Conservation (phyloP, 2,113 vertebrate species). For the Nerophis lumbriciformis region DNA sequence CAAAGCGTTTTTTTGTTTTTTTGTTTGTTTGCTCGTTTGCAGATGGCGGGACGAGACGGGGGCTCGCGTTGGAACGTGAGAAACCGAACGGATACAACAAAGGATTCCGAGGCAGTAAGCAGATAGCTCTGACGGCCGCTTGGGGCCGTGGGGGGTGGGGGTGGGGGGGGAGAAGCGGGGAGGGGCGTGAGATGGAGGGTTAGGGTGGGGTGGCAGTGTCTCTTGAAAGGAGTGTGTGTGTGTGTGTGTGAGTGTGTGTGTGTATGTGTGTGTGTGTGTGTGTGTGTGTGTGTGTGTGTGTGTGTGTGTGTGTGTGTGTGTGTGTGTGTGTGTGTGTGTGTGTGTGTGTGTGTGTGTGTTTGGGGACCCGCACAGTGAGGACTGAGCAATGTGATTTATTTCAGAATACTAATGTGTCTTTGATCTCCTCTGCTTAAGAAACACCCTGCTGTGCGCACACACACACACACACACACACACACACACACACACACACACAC, state of each 20-base stretch:
- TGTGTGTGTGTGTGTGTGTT: conserved; percentile 57
- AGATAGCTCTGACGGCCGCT: conserved; percentile 63
- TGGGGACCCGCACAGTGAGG: conserved; percentile 57
- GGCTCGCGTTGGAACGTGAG: conserved; percentile 59
- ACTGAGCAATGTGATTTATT: conserved; percentile 66
- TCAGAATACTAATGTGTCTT: conserved; percentile 72
- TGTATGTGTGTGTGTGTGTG: conserved; percentile 37
- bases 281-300: conserved; percentile 53
- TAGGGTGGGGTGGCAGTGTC: conserved; percentile 27
- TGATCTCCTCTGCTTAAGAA: conserved; percentile 69
- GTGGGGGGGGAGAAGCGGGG: not conserved
- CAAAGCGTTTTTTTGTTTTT: conserved; percentile 54
- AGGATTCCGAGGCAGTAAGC: conserved; percentile 60
- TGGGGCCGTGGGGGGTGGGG: conserved; percentile 31
- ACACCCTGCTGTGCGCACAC: conserved; percentile 57
- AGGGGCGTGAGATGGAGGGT: not conserved
- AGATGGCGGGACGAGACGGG: conserved; percentile 52
- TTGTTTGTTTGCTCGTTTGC: conserved; percentile 57
- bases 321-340: conserved; percentile 53
- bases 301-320: conserved; percentile 56
- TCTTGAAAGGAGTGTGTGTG: conserved; percentile 50
- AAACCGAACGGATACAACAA: conserved; percentile 62
- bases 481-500: conserved; percentile 22
- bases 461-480: too few species aligned
- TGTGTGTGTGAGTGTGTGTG: conserved; percentile 57